A percentile compares a stretch with the other conserved stretches of the same genome.
These are phyloP conservation scores for Vanessa cardui DNA, from an alignment of 2,888 invertebrate genomes.

Conservation along the genomic window DNA sequence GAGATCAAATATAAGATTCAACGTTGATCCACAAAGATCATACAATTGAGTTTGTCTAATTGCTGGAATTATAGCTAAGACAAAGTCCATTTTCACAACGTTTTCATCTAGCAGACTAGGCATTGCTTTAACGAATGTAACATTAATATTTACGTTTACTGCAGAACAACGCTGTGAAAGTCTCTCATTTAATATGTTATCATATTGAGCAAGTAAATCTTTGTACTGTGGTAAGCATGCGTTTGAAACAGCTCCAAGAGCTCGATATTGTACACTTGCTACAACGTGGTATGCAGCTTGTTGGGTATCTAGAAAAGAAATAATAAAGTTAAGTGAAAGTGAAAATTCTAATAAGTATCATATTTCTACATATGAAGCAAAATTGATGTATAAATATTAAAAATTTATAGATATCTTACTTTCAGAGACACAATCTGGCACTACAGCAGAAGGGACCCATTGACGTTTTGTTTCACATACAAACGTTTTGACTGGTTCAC, in stretches of 20 bases:
- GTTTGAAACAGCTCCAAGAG: constrained; percentile 93
- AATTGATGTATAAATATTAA: background rate
- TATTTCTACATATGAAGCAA: background rate
- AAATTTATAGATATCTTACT: constrained; percentile 74
- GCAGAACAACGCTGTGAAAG: constrained; percentile 96
- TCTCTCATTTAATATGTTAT: constrained; percentile 89
- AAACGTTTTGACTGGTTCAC: constrained; percentile 93
- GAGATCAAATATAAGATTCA: constrained; percentile 96
- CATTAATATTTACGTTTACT: constrained; percentile 96
- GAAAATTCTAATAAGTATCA: background rate
- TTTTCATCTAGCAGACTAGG: constrained; percentile 93
- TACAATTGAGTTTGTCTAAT: constrained; percentile 95
- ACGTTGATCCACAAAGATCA: constrained; percentile 96
- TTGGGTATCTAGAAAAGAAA: constrained; percentile 87
- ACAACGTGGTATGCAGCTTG: constrained; percentile 97
- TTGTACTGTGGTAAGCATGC: constrained; percentile 93
- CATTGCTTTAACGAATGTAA: constrained; percentile 92
- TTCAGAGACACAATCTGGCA: constrained; percentile 97
- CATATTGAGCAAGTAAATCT: constrained; percentile 91
- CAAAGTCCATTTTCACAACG: constrained; percentile 94
- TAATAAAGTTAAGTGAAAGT: constrained; percentile 28
- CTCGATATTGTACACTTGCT: constrained; percentile 92
- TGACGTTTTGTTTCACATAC: constrained; percentile 90
- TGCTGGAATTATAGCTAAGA: constrained; percentile 93
- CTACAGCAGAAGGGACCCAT: constrained; percentile 94